Conservation (phyloP, 2,797 vertebrate species). For the Sphenopsis melanotis region DNA sequence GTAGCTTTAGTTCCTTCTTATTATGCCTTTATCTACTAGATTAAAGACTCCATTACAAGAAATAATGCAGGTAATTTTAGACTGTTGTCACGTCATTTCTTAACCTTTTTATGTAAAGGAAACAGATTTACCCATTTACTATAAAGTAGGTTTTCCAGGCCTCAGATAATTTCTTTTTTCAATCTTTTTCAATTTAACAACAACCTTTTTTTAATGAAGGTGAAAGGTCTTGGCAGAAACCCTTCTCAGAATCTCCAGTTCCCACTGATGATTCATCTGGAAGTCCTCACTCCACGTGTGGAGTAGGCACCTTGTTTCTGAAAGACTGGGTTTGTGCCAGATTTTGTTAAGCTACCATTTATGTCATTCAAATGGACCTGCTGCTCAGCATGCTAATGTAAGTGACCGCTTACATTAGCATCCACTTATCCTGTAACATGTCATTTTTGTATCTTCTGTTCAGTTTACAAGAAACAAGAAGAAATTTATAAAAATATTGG, state of each 20-base stretch:
- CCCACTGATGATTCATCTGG: not conserved
- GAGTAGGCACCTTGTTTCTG: not conserved
- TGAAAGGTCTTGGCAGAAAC: not conserved
- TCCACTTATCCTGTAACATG: not conserved
- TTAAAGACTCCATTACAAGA: slow-evolving; percentile 14
- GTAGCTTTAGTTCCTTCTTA: not conserved
- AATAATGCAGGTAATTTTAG: slow-evolving; percentile 18
- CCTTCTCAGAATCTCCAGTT: not conserved
- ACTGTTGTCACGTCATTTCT: not conserved
- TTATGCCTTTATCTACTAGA: slow-evolving; percentile 18
- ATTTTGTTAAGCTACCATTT: not conserved
- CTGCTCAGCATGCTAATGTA: not conserved
- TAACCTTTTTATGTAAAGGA: slow-evolving; percentile 17
- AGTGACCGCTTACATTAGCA: not conserved
- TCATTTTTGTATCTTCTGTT: not conserved
- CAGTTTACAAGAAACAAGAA: not conserved
- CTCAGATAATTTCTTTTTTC: not conserved
- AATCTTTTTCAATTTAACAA: not conserved
- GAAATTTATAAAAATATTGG: not conserved
- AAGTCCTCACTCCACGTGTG: not conserved
- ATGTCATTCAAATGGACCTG: not conserved
- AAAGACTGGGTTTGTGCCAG: not conserved
- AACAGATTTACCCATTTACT: not conserved
- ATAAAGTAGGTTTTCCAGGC: not conserved
- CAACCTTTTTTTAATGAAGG: not conserved